Base-by-base conservation (phyloP, 2,797 vertebrate genomes). In the Anableps anableps region DNA sequence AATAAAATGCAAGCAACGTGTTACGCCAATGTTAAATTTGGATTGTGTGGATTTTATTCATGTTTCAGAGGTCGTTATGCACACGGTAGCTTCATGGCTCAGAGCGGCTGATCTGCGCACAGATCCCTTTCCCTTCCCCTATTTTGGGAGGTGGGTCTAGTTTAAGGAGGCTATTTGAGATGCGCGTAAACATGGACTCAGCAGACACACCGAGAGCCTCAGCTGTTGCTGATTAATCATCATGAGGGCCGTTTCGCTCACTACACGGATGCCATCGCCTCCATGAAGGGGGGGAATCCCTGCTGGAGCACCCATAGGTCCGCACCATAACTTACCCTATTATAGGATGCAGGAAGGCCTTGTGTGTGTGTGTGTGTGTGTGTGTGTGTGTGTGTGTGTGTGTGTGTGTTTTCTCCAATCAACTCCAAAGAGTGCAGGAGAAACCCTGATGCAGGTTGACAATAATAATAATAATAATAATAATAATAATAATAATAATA, bases 141-240 rank as follows among this genome's bases (percentile, higher is more conserved):
- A 96, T 97, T 97, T 98, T 94, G 95, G 94, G 96, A 94, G 93
- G 93, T 86, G 92, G 93, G 85, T 95, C 95, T 83, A 73, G 95
- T 95, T 93, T 83, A 87, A 94, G 94, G 94, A 92, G 87, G 96
- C 94, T 95, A 98, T 96, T 94, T 97, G 97, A 98, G 95, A 95
- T 85, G 78, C 86, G 92, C 91, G 93, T 97, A 97, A 99, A 98
- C 97, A 97, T 95, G 95, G 90, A 91, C 96, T 95, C 94, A 91
- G 96, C 91, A 94, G 90, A 91, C 88, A 88, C 95, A 94, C 90
- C 81, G 94, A 94, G 94, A 88, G 92, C 94, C 93, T 96, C 98
- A 99, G 98, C 98, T 99, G 97, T 95, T 93, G 90, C 91, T 84
- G 94, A 97, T 97, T 95, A 96, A 97, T 97, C 96, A 95, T 88